These are phyloP conservation scores for Pyrrhia umbra DNA, from an alignment of 2,888 invertebrate genomes.

Conservation along the genomic window DNA sequence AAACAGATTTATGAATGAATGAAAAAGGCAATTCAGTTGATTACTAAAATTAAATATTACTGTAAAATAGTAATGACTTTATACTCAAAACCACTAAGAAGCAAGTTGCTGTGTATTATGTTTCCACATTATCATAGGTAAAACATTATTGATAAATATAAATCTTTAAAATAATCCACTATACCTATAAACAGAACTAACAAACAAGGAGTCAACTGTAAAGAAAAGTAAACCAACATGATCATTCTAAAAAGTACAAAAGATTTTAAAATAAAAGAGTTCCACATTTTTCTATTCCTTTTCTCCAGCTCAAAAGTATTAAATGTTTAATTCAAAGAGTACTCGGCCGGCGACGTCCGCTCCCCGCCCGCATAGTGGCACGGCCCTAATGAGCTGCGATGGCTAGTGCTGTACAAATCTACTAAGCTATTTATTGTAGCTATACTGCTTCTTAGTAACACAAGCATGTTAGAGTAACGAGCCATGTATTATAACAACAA, in stretches of 20 bases:
- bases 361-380: constrained; percentile 45
- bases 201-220: constrained; percentile 3
- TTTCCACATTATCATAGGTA: too few relatives aligned
- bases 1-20: too few relatives aligned
- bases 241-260: constrained; percentile 32
- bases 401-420: constrained; percentile 16
- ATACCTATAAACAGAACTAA: constrained; percentile 8
- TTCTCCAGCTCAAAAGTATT: constrained; percentile 50
- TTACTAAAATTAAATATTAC: too few relatives aligned
- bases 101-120: too few relatives aligned
- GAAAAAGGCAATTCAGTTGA: too few relatives aligned
- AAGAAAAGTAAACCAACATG: constrained; percentile 24
- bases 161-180: too few relatives aligned
- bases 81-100: too few relatives aligned
- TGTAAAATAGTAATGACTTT: too few relatives aligned
- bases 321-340: constrained; percentile 61
- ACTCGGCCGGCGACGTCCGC: constrained; percentile 15
- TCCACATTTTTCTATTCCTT: constrained; percentile 34
- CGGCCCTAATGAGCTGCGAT: constrained; percentile 37
- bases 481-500: constrained; percentile 20
- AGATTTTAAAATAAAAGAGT: constrained; percentile 40
- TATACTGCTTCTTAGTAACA: constrained; percentile 22
- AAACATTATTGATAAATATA: too few relatives aligned
- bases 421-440: constrained; percentile 11
- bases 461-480: constrained; percentile 30